Percentiles rank a stretch among this genome's conserved stretches.
phyloP scores from a whole-genome alignment of 30 jellyfish, hydroid and myxozoan genomes.

The Clytia hemisphaerica region DNA sequence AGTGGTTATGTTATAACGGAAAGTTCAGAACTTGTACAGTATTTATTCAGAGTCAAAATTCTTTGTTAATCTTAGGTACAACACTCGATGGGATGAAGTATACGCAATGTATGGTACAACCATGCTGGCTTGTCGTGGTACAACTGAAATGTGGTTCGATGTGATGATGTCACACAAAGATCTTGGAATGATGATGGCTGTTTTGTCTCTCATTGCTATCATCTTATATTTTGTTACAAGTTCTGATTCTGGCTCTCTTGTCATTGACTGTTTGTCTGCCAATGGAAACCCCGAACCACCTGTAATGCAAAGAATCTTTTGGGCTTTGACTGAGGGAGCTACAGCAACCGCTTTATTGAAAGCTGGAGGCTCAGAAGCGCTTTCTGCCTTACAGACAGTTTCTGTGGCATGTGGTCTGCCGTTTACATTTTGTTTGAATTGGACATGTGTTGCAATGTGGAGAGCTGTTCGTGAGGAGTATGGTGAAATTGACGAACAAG shows the following conservation, averaged over 20 bases:
- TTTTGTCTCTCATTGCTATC: constrained; percentile 70
- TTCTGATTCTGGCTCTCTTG: constrained; percentile 89
- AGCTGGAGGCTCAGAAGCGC: constrained; percentile 75
- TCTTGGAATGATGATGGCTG: constrained; percentile 61
- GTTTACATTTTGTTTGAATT: constrained; percentile 57
- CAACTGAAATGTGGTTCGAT: constrained; percentile 79
- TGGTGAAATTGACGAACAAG: constrained; percentile 58
- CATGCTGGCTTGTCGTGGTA: constrained; percentile 65
- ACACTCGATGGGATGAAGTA: constrained; percentile 13
- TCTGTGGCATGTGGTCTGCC: constrained; percentile 89
- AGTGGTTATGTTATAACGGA: too few species aligned
- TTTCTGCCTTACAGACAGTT: constrained; percentile 75
- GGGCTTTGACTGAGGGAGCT: constrained; percentile 98
- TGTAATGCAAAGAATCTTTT: constrained; percentile 70
- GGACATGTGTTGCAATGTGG: constrained; percentile 94
- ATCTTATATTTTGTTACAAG: constrained; percentile 80
- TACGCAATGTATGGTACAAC: constrained; percentile 29
- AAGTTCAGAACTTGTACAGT: too few species aligned
- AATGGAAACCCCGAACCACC: constrained; percentile 97
- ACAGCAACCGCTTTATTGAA: constrained; percentile 77
- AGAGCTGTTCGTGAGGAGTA: constrained; percentile 78
- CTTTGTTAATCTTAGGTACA: too few species aligned
- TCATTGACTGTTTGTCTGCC: constrained; percentile 83
- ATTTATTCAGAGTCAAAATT: too few species aligned
- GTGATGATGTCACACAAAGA: constrained; percentile 67